Conservation (phyloP, 2,888 invertebrate genomes). For the Trachelus stipa region DNA sequence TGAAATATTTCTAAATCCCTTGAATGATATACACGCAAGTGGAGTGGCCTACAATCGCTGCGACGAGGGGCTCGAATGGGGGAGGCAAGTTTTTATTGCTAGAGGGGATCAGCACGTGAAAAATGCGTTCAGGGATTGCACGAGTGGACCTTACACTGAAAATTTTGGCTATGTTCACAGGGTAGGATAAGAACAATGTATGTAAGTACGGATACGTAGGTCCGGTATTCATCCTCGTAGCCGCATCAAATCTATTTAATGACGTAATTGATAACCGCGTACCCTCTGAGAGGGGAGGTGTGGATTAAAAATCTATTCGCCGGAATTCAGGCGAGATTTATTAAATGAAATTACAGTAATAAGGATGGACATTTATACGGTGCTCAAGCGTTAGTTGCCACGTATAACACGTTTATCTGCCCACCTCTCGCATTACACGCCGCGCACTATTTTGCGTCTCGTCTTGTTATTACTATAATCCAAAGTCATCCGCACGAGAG, state of each 20-base stretch:
- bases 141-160: background rate
- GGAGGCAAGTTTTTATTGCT: constrained; percentile 14
- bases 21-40: background rate
- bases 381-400: background rate
- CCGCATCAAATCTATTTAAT: constrained; percentile 23
- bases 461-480: constrained; percentile 33
- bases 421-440: constrained; percentile 26
- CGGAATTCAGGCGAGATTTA: constrained; percentile 43
- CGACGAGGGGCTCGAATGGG: constrained; percentile 6
- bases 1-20: background rate
- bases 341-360: constrained; percentile 52
- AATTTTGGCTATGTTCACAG: background rate
- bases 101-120: constrained; percentile 17
- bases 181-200: background rate
- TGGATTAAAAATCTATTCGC: constrained; percentile 50
- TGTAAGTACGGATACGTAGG: background rate
- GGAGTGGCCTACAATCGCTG: background rate
- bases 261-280: constrained; percentile 33
- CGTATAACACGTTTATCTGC: constrained; percentile 16
- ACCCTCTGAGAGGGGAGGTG: constrained; percentile 10
- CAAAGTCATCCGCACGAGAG: constrained; percentile 21
- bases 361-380: constrained; percentile 38
- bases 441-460: background rate
- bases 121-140: constrained; percentile 6
- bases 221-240: background rate